Evolutionary conservation across 1,140 invertebrate genomes (phyloP).

Genomic region (Rhopalosiphum padi): DNA sequence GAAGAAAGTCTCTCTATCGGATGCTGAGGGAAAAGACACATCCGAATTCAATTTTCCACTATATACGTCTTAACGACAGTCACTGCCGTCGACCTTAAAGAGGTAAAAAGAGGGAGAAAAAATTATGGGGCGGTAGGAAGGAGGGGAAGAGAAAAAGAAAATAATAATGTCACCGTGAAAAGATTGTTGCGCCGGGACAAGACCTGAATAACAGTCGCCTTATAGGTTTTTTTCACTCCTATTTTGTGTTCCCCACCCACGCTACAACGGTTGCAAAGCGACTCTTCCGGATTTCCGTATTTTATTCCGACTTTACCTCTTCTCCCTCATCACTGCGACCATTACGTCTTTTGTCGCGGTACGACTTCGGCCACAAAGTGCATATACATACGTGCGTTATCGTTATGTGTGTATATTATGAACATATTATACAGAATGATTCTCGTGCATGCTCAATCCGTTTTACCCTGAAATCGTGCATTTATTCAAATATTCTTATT

Average conservation of each 20-base stretch:
- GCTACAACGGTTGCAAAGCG: not conserved
- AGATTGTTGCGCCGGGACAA: conserved; percentile 48
- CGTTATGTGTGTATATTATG: conserved; percentile 14
- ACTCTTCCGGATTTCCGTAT: conserved; percentile 22
- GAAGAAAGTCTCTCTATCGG: not conserved
- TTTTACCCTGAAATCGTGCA: not conserved
- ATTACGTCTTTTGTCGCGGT: not conserved
- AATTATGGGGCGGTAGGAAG: not conserved
- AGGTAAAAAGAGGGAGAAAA: not conserved
- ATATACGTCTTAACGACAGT: conserved; percentile 34
- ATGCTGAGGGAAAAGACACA: not conserved
- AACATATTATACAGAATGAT: not conserved
- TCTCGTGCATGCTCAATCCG: not conserved
- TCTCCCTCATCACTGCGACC: no score
- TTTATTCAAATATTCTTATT: not conserved
- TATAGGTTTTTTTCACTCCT: conserved; percentile 25
- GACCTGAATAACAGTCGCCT: conserved; percentile 46
- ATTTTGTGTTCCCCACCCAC: not conserved
- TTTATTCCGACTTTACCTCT: not conserved
- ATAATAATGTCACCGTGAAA: conserved; percentile 53
- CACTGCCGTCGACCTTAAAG: not conserved
- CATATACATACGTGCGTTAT: not conserved
- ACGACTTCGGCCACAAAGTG: not conserved
- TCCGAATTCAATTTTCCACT: conserved; percentile 54
- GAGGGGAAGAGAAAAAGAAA: not conserved